Base-by-base conservation (phyloP, 1,140 invertebrate species). In the Campoletis sonorensis region DNA sequence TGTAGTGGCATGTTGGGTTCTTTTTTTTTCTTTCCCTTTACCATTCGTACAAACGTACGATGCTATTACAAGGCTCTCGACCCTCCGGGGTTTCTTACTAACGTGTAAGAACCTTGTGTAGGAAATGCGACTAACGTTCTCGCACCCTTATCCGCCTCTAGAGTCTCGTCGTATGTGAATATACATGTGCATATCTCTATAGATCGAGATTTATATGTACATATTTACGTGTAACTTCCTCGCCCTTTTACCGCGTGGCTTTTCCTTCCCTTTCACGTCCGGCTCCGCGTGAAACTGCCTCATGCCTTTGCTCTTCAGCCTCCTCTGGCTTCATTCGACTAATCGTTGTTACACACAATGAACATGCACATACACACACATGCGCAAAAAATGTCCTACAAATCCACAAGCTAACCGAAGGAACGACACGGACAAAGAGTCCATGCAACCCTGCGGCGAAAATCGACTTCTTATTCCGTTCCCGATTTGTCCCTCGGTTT, bases 381-480 rank as follows among this genome's bases (percentile, higher is more conserved):
- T 27, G 51, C 40, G 27, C 40, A 51, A 40, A 45, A n/a, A 73
- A 51, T 37, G 71, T 73, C 51, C 27, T 73, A 73, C 40, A 45
- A 73, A 73, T 51, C 71, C 71, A 73, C 40, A 73, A n/a, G 37
- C 40, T 40, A 40, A 73, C 13, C 40, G 3, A 40, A 18, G 40
- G n/a, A 73, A 51, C 71, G 71, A 18, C 2, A 18, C 27, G 68
- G 40, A 73, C 33, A 71, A 40, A 71, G 71, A 49, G 18, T 73
- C 37, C 45, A 21, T 21, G 21, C 51, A 73, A 73, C 71, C 71
- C 71, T 23, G 71, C 26, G 71, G 71, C 40, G 23, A 73, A 40
- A 73, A 73, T 49, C 71, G 40, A 73, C 71, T 73, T 73, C 71
- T 73, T 73, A 49, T n/a, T 40, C 51, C 16, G 68, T 16, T 23